Conservation (phyloP, 2,113 vertebrate species). For the Columba janthina region DNA sequence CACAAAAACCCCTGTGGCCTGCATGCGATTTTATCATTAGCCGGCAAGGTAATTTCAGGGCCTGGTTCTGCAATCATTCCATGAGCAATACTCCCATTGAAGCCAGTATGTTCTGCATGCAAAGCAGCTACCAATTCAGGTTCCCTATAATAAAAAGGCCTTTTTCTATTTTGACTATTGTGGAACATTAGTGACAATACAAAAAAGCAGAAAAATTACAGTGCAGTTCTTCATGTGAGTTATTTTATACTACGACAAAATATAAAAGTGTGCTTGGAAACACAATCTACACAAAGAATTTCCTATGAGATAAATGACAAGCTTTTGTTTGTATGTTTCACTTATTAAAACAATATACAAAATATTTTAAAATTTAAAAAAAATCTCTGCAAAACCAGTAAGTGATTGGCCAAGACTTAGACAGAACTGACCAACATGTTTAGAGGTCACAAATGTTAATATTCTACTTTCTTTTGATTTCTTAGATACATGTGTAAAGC, state of each 20-base stretch:
- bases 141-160: constrained; percentile 28
- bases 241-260: constrained; percentile 41
- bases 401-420: background rate
- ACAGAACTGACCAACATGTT: background rate
- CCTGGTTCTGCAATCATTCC: constrained; percentile 61
- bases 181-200: constrained; percentile 39
- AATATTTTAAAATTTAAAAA: background rate
- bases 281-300: constrained; percentile 10
- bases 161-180: constrained; percentile 49
- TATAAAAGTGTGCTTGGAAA: constrained; percentile 24
- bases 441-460: background rate
- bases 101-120: constrained; percentile 38
- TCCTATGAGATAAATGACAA: background rate
- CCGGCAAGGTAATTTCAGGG: constrained; percentile 67
- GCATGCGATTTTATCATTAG: constrained; percentile 67
- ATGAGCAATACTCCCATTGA: constrained; percentile 49
- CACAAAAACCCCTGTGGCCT: constrained; percentile 69
- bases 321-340: background rate
- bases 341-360: background rate
- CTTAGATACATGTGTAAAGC: background rate
- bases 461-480: background rate
- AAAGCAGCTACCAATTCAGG: constrained; percentile 62
- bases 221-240: background rate
- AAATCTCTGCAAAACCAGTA: background rate
- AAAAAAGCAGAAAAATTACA: constrained; percentile 56